A percentile compares a stretch with the other conserved stretches of the same genome.
Evolutionary conservation across 1,140 invertebrate species (phyloP).

Genomic region (Aphaenogaster ashmeadi): DNA sequence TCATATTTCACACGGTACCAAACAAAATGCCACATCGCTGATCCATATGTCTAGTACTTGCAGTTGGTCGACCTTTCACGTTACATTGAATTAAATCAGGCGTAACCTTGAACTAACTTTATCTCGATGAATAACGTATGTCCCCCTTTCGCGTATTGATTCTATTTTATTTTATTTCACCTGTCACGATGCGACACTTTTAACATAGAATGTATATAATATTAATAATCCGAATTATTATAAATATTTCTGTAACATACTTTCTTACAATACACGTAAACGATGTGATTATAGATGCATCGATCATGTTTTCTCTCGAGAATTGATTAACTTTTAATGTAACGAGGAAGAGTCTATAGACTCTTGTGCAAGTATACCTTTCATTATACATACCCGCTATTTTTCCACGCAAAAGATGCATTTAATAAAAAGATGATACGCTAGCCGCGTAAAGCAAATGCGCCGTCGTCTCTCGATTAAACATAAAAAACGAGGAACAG

Average conservation of each 20-base stretch:
- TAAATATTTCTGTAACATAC: not conserved
- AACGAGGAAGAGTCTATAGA: conserved; percentile 24
- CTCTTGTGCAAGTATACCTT: conserved; percentile 13
- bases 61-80: conserved; percentile 31
- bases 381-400: not conserved
- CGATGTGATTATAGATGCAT: not conserved
- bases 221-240: not conserved
- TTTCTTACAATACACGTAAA: conserved; percentile 3
- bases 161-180: not conserved
- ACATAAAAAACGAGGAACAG: not conserved
- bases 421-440: conserved; percentile 23
- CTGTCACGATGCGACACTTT: not conserved
- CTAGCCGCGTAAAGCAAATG: not conserved
- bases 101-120: conserved; percentile 38
- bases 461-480: not conserved
- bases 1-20: conserved; percentile 3
- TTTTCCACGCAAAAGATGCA: conserved; percentile 30
- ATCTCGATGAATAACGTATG: conserved; percentile 21
- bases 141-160: not conserved
- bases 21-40: conserved; percentile 7
- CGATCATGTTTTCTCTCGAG: not conserved
- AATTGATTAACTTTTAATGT: conserved; percentile 11
- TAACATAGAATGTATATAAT: not conserved
- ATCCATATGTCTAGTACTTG: not conserved
- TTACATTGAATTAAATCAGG: conserved; percentile 46